A percentile compares a stretch with the other conserved stretches of the same genome.
Conservation (phyloP, 2,797 vertebrate genomes). For the Apogon talboti region DNA sequence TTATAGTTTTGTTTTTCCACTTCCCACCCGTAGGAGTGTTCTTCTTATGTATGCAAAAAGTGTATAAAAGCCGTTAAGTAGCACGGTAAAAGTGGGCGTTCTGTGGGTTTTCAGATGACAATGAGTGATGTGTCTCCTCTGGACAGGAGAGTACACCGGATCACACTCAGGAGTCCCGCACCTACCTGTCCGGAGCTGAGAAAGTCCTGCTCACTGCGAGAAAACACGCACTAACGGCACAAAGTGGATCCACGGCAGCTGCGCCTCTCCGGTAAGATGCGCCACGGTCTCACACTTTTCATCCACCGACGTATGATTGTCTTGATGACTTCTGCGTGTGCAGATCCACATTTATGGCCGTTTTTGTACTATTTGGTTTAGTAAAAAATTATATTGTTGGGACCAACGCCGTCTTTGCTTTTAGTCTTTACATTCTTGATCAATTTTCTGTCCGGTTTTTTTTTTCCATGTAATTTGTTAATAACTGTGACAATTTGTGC, state of each 20-base stretch:
- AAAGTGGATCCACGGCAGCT: slow-evolving; percentile 19
- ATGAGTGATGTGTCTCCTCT: slow-evolving; percentile 15
- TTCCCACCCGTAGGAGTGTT: not conserved
- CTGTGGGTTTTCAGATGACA: not conserved
- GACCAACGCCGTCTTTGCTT: too few species aligned
- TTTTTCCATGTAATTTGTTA: not conserved
- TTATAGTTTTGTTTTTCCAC: slow-evolving; percentile 1
- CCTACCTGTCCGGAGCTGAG: slow-evolving; percentile 47
- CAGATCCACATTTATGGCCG: slow-evolving; percentile 9
- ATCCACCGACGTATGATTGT: not conserved
- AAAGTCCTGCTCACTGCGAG: slow-evolving; percentile 8
- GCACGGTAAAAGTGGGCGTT: slow-evolving; percentile 1
- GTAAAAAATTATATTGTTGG: too few species aligned
- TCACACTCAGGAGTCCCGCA: slow-evolving; percentile 29
- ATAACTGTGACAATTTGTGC: slow-evolving; percentile 6
- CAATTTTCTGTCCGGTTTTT: not conserved
- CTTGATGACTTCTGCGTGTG: slow-evolving; percentile 4
- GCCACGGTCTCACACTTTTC: slow-evolving; percentile 22
- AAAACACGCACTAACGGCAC: slow-evolving; percentile 14
- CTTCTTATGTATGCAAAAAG: not conserved
- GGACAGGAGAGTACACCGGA: slow-evolving; percentile 23
- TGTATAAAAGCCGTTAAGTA: not conserved
- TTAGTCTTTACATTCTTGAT: too few species aligned
- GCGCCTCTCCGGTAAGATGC: slow-evolving; percentile 30
- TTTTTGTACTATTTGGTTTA: slow-evolving; percentile 13